A percentile compares a stretch with the other conserved stretches of the same genome.
Conservation (phyloP, 1,140 invertebrate genomes). For the Drosophila truncata region DNA sequence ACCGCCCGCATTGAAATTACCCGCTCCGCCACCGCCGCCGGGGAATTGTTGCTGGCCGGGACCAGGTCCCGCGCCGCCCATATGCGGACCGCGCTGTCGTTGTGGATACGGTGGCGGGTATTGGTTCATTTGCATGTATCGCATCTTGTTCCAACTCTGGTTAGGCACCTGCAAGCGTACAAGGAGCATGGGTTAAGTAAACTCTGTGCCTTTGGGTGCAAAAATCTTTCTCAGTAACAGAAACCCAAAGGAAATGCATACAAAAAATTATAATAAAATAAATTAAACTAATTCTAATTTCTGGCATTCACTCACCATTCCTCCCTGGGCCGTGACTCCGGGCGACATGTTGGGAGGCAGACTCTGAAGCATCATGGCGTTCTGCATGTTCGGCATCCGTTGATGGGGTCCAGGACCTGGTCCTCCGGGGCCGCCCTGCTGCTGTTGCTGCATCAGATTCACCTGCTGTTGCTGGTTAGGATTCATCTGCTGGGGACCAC, state of each 20-base stretch:
- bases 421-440: constrained; percentile 57
- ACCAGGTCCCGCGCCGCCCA: constrained; percentile 61
- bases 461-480: constrained; percentile 73
- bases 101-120: constrained; percentile 83
- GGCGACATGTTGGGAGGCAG: constrained; percentile 70
- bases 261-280: neutral
- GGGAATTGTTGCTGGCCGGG: constrained; percentile 66
- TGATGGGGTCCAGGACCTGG: constrained; percentile 69
- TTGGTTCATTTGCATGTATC: constrained; percentile 77
- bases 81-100: constrained; percentile 85
- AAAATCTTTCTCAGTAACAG: neutral
- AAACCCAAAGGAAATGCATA: neutral
- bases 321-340: constrained; percentile 85
- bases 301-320: constrained; percentile 78
- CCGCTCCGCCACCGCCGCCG: constrained; percentile 44
- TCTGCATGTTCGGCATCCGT: constrained; percentile 80
- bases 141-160: constrained; percentile 81
- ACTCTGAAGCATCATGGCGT: constrained; percentile 79
- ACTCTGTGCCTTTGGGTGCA: neutral
- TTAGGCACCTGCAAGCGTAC: constrained; percentile 59
- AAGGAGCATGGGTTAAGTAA: constrained; percentile 3
- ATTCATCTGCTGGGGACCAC: constrained; percentile 85
- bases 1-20: constrained; percentile 73
- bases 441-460: constrained; percentile 64
- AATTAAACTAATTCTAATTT: neutral